Base-by-base conservation (phyloP, 2,888 invertebrate genomes). In the Scaptomyza cyrtandrae region DNA sequence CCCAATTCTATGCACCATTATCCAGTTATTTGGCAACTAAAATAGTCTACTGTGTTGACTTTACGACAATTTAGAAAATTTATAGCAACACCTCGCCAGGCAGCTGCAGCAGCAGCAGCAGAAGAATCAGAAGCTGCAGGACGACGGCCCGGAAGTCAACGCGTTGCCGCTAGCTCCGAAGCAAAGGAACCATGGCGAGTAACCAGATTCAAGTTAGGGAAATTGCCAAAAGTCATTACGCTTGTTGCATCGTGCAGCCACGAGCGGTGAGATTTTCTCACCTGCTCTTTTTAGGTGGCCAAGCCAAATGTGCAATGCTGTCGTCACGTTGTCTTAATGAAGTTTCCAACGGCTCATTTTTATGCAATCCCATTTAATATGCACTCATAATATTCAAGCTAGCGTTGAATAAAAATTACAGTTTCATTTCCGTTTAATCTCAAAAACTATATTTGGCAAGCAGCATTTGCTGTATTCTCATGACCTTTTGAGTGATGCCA, bases 181-280 rank as follows among this genome's bases (percentile, higher is more conserved):
- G 45, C 16, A 35, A 35, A 29, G 37, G 44, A 35, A 45, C 9
- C 16, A 41, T 41, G 53, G 24, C 41, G 37, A 31, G 61, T 59
- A 53, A 58, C 44, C 57, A 64, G 69, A 53, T 66, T 66, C 62
- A 49, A 60, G 76, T 74, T 79, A 73, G 66, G 88, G 83, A 88
- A 82, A 82, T 82, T 88, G 88, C 82, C 83, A 86, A 82, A 82
- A 82, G 86, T 88, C 82, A 82, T 82, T 82, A 86, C 71, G 86
- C 65, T 73, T 59, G 70, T 68, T 6, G 88, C 82, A 78, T 62
- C 59, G 50, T 37, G n/a, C n/a, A 75, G 82, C 70, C 68, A 56
- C 44, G 58, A 58, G 75, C 67, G 75, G 64, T 62, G 57, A 64
- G 65, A 81, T 69, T 71, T 71, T 33, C 67, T 43, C 67, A 66